Percentiles rank a stretch among this genome's conserved stretches.
Conservation (phyloP, 2,888 invertebrate genomes). For the Catocala sponsa region DNA sequence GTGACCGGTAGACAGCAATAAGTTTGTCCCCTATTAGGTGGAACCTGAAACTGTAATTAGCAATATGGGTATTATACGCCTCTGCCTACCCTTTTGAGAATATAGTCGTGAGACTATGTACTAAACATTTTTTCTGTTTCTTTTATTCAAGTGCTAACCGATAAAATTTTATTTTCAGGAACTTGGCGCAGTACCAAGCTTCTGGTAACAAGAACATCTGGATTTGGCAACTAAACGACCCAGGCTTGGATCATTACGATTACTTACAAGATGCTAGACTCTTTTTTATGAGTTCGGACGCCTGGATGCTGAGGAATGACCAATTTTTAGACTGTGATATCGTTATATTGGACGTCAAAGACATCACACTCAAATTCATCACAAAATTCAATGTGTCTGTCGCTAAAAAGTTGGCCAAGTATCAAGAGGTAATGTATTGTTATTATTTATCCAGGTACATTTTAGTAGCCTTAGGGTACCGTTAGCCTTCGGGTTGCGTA, state of each 20-base stretch:
- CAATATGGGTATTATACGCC: too few species aligned
- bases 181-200: slow-evolving; percentile 66
- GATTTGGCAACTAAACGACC: slow-evolving; percentile 83
- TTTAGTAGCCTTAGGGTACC: too few species aligned
- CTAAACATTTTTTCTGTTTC: too few species aligned
- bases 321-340: slow-evolving; percentile 66
- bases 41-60: too few species aligned
- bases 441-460: background rate
- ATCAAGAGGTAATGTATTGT: slow-evolving; percentile 82
- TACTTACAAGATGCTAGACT: slow-evolving; percentile 70
- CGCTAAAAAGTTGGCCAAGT: slow-evolving; percentile 89
- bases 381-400: slow-evolving; percentile 90
- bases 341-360: slow-evolving; percentile 75
- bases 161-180: slow-evolving; percentile 60
- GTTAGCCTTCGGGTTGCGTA: too few species aligned
- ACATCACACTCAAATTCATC: slow-evolving; percentile 72
- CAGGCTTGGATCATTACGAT: slow-evolving; percentile 75
- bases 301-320: slow-evolving; percentile 66
- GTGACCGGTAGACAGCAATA: too few species aligned
- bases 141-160: too few species aligned
- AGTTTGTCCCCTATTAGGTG: too few species aligned
- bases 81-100: too few species aligned
- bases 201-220: slow-evolving; percentile 69
- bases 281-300: slow-evolving; percentile 71
- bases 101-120: too few species aligned